Evolutionary conservation across 2,113 vertebrate species (phyloP).

Genomic region (Anguilla japonica): DNA sequence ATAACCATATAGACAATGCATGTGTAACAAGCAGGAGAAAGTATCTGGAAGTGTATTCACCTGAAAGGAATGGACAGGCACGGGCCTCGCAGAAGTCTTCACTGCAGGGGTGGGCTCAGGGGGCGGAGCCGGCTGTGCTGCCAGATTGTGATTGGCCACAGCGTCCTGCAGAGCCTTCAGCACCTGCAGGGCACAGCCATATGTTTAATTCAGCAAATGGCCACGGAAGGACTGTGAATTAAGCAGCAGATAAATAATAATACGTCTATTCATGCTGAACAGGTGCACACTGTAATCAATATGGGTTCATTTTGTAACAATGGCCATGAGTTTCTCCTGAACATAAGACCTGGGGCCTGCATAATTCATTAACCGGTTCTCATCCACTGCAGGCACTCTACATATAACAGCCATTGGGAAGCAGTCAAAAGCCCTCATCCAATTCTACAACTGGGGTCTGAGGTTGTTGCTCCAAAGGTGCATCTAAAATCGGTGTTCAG

Average conservation of each 20-base stretch:
- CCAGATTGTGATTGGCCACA: slow-evolving; percentile 75
- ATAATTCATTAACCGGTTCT: too few relatives aligned
- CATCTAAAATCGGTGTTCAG: too few relatives aligned
- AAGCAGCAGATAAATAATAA: background rate
- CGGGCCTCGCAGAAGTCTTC: slow-evolving; percentile 55
- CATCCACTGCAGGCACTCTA: too few relatives aligned
- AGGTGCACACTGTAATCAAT: too few relatives aligned
- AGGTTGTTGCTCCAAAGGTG: too few relatives aligned
- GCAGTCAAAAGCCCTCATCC: too few relatives aligned
- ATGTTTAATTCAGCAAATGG: background rate
- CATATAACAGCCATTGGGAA: too few relatives aligned
- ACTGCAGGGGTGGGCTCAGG: slow-evolving; percentile 27
- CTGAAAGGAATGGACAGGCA: slow-evolving; percentile 76
- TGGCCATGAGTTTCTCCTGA: too few relatives aligned
- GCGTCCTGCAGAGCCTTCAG: slow-evolving; percentile 78
- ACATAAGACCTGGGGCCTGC: too few relatives aligned
- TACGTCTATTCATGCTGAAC: background rate
- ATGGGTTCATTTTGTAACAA: too few relatives aligned
- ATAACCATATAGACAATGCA: background rate
- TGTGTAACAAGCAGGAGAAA: background rate
- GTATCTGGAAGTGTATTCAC: slow-evolving; percentile 49
- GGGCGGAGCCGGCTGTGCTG: slow-evolving; percentile 58
- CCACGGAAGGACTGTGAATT: background rate
- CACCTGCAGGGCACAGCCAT: slow-evolving; percentile 59
- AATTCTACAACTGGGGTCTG: too few relatives aligned